These are phyloP conservation scores for Riparia riparia DNA, from an alignment of 2,113 vertebrate genomes.

Conservation along the genomic window DNA sequence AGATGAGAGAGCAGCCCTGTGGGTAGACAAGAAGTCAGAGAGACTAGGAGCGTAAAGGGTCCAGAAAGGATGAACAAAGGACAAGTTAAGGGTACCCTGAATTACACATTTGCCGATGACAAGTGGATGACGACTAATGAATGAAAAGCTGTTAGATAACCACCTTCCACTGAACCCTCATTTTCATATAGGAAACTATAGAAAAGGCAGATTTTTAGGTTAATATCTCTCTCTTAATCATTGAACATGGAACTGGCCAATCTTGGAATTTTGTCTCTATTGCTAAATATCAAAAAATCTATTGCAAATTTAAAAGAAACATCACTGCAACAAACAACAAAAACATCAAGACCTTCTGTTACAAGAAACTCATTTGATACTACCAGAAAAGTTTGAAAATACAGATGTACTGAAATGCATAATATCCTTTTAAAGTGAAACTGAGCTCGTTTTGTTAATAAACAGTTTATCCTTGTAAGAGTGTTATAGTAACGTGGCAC, in stretches of 20 bases:
- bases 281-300: not conserved
- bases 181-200: not conserved
- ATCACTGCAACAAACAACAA: not conserved
- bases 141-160: constrained; percentile 31
- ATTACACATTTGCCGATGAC: not conserved
- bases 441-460: not conserved
- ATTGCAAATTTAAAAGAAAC: not conserved
- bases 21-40: not conserved
- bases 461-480: not conserved
- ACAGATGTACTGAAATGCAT: not conserved
- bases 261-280: not conserved
- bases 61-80: not conserved
- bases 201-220: not conserved
- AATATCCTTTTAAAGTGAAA: constrained; percentile 14
- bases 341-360: not conserved
- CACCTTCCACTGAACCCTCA: not conserved
- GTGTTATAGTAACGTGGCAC: not conserved
- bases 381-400: not conserved
- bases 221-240: not conserved
- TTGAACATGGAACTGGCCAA: not conserved
- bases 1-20: not conserved
- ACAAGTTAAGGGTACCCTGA: not conserved
- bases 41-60: not conserved
- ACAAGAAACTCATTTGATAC: not conserved
- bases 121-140: not conserved